phyloP scores from a whole-genome alignment of 2,888 invertebrate species.

The Limnephilus auricula region DNA sequence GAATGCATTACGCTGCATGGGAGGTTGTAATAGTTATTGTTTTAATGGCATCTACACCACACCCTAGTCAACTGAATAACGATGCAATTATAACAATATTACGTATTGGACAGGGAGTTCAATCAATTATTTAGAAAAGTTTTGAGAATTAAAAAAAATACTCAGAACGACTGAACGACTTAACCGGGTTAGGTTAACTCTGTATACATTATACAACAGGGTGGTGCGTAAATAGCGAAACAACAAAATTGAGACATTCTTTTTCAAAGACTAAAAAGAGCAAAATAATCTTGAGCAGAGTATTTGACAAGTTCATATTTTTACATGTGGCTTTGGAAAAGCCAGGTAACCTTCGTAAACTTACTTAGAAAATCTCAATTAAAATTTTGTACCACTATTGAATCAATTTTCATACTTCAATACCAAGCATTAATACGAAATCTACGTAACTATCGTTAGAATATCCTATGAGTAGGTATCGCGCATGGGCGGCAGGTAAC shows the following conservation, averaged over 20 bases:
- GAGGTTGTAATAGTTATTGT: not conserved
- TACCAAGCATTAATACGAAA: not conserved
- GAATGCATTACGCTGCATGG: not conserved
- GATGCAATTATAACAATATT: not conserved
- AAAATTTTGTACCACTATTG: not conserved
- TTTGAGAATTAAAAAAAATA: not conserved
- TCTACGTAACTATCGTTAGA: not conserved
- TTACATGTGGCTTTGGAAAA: not conserved
- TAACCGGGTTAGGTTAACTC: not conserved
- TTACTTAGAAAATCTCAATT: not conserved
- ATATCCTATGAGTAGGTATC: not conserved
- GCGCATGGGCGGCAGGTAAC: not conserved
- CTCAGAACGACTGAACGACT: constrained; percentile 2
- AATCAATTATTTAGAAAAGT: constrained; percentile 2
- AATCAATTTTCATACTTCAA: not conserved
- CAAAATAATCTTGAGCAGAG: not conserved
- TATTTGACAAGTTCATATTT: not conserved
- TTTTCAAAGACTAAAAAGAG: not conserved
- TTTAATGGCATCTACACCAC: not conserved
- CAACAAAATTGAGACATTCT: not conserved
- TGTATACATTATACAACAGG: constrained; percentile 2
- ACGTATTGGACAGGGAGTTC: not conserved
- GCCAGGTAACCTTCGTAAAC: not conserved
- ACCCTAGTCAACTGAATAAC: not conserved
- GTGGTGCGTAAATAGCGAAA: not conserved